Evolutionary conservation across 2,797 vertebrate species (phyloP).

Genomic region (Austrolebias charrua): DNA sequence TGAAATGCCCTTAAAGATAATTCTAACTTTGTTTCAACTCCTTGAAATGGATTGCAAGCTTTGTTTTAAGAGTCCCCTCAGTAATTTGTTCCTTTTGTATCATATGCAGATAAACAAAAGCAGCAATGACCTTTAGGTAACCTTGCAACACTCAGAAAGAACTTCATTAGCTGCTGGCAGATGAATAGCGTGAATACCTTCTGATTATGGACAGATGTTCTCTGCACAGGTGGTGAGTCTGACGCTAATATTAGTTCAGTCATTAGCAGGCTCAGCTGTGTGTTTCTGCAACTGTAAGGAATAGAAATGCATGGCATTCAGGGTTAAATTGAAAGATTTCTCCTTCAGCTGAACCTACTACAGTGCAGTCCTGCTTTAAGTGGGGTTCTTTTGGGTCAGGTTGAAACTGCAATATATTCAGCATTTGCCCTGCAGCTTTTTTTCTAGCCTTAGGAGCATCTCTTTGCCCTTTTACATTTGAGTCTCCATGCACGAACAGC

Average conservation of each 20-base stretch:
- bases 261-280: conserved; percentile 33
- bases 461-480: conserved; percentile 55
- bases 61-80: too few relatives aligned
- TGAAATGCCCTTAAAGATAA: too few relatives aligned
- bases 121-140: conserved; percentile 59
- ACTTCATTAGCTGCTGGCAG: conserved; percentile 54
- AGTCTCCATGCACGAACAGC: conserved; percentile 44
- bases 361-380: conserved; percentile 19
- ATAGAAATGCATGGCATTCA: conserved; percentile 18
- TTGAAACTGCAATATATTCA: conserved; percentile 33
- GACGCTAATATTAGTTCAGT: conserved; percentile 41
- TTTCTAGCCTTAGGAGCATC: conserved; percentile 34
- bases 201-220: conserved; percentile 67
- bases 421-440: conserved; percentile 55
- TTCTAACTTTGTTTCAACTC: too few relatives aligned
- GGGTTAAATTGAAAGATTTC: conserved; percentile 10
- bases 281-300: conserved; percentile 8
- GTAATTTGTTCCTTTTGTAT: conserved; percentile 10
- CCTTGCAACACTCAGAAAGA: conserved; percentile 54
- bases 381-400: conserved; percentile 24
- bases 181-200: conserved; percentile 53
- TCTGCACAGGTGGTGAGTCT: conserved; percentile 53
- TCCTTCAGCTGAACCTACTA: conserved; percentile 26
- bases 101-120: conserved; percentile 15
- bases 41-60: too few relatives aligned